Conservation (phyloP, 1,140 invertebrate species). For the Riptortus pedestris region DNA sequence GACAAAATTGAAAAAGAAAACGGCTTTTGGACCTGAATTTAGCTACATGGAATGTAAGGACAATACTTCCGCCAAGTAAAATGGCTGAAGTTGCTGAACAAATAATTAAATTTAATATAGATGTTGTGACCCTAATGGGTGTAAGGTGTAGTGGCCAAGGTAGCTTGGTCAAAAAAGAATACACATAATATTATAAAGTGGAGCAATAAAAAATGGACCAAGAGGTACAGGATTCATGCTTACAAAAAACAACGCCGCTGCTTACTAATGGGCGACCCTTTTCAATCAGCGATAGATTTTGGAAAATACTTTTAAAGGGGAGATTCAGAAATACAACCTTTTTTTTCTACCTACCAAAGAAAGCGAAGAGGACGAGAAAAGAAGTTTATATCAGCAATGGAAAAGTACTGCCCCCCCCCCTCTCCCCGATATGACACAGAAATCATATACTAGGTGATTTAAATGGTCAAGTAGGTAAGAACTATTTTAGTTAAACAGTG, state of each 20-base stretch:
- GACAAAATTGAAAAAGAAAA: background rate
- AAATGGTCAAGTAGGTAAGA: background rate
- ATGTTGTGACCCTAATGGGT: conserved; percentile 21
- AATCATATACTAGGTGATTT: background rate
- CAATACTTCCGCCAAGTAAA: conserved; percentile 18
- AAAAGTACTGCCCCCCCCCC: background rate
- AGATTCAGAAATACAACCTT: background rate
- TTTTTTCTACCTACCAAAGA: background rate
- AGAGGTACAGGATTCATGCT: conserved; percentile 23
- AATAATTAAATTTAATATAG: conserved; percentile 21
- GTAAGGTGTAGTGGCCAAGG: conserved; percentile 23
- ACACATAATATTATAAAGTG: conserved; percentile 20
- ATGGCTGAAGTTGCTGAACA: conserved; percentile 24
- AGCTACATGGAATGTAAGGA: conserved; percentile 24
- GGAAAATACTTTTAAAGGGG: conserved; percentile 6
- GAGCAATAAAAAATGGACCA: conserved; percentile 9
- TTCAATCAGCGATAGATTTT: conserved; percentile 25
- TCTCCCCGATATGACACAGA: background rate
- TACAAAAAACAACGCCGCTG: conserved; percentile 8
- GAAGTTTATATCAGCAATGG: background rate
- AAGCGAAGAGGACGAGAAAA: background rate
- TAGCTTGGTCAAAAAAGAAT: conserved; percentile 23
- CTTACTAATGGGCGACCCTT: conserved; percentile 11
- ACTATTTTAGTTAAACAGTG: background rate
- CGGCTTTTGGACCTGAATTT: background rate